These are phyloP conservation scores for Chymomyza amoena DNA, from an alignment of 2,888 invertebrate species.

Conservation along the genomic window DNA sequence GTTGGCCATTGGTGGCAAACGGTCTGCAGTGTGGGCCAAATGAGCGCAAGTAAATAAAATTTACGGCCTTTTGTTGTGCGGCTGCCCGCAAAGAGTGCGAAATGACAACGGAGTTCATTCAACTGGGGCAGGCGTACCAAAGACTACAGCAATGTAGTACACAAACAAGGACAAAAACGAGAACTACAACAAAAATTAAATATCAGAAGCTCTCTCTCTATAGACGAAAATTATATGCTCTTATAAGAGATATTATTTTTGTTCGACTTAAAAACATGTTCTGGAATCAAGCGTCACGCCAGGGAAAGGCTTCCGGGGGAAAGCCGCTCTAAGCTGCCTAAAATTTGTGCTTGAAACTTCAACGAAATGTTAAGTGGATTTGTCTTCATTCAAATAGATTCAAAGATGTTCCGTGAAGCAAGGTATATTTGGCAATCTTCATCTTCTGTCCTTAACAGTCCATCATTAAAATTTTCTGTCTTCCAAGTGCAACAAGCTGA, in stretches of 20 bases:
- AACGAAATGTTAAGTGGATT: too few species aligned
- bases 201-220: neutral
- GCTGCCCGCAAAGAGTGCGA: conserved; percentile 51
- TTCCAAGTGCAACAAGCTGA: too few species aligned
- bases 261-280: too few species aligned
- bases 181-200: neutral
- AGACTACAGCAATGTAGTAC: neutral
- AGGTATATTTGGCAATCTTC: too few species aligned
- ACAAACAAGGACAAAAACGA: neutral
- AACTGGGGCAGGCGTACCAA: conserved; percentile 23
- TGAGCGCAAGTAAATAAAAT: conserved; percentile 67
- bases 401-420: too few species aligned
- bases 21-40: conserved; percentile 40
- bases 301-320: too few species aligned
- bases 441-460: too few species aligned
- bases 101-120: conserved; percentile 43
- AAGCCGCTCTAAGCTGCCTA: too few species aligned
- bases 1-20: conserved; percentile 11
- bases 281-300: too few species aligned
- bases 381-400: too few species aligned
- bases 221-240: neutral
- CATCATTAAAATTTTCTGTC: too few species aligned
- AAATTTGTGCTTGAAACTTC: too few species aligned
- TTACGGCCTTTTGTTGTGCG: conserved; percentile 66
- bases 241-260: neutral